Base-by-base conservation (phyloP, 2,888 invertebrate genomes). In the Fragum fragum region DNA sequence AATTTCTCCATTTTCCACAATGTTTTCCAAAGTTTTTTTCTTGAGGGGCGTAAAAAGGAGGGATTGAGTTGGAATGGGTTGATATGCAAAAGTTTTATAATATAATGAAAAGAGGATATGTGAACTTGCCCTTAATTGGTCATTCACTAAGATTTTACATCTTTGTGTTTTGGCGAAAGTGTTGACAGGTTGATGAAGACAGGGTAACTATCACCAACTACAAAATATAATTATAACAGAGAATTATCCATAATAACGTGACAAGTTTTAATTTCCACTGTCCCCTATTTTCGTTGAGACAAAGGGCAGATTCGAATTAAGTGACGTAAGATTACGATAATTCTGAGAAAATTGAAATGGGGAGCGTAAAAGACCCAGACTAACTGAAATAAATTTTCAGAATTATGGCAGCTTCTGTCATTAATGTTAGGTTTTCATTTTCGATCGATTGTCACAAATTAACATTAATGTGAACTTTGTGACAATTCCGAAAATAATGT, bases 241-340 rank as follows among this genome's bases (percentile, higher is more conserved):
- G 68, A 71, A 77, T 81, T 79, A 77, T 82, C 36, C 61, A 73
- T 78, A 32, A 78, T 80, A 80, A 85, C 36, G 85, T 82, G 85
- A 57, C 82, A 83, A 82, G 77, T 82, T 85, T 85, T 85, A 85
- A 85, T 85, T 85, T 81, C 63, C 80, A 59, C 53, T 73, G 73
- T 70, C 74, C 75, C 61, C 39, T 63, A 26, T 66, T 73, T 72
- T 66, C 63, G 26, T 66, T 57, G 66, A 78, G 80, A 78, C 80
- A 78, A 82, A 82, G 79, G 75, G 55, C 42, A 72, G 78, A 82
- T 83, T 83, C 73, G 71, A 85, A 85, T 85, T 80, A 85, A 71
- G 76, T 85, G 85, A 85, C 73, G 85, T 76, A 85, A 85, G 73
- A 75, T 78, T 76, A 59, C 29, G 75, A 75, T 77, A 82, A 80